Evolutionary conservation across 2,888 invertebrate genomes (phyloP).

Genomic region (Graphium colonna): DNA sequence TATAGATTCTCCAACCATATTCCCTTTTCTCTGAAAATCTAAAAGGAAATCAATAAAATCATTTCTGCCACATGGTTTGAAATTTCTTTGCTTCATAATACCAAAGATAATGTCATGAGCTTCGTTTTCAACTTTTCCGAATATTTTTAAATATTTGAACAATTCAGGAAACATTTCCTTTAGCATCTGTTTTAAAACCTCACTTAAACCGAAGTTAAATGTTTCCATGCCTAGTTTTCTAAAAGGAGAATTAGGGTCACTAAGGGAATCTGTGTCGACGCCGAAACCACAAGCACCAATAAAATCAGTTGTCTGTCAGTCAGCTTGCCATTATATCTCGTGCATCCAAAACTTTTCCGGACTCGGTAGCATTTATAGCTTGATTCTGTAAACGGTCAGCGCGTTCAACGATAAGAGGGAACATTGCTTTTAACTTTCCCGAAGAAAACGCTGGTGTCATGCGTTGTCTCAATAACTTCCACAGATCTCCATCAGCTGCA

Average conservation of each 20-base stretch:
- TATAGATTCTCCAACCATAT: conserved; percentile 42
- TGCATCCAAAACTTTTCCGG: conserved; percentile 3
- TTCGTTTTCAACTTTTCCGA: conserved; percentile 46
- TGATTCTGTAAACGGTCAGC: conserved; percentile 3
- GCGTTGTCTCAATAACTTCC: conserved; percentile 53
- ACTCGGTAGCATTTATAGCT: not conserved
- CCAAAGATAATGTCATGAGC: conserved; percentile 37
- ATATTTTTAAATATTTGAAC: conserved; percentile 38
- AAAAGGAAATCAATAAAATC: conserved; percentile 51
- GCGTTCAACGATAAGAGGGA: conserved; percentile 1
- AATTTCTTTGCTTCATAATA: conserved; percentile 40
- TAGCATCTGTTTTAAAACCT: conserved; percentile 33
- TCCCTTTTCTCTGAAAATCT: conserved; percentile 44
- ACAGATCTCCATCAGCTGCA: conserved; percentile 52
- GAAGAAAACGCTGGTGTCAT: conserved; percentile 54
- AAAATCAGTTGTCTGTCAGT: conserved; percentile 35
- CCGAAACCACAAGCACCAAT: conserved; percentile 39
- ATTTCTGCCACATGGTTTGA: conserved; percentile 34
- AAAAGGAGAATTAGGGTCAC: conserved; percentile 5
- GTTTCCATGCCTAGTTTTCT: conserved; percentile 32
- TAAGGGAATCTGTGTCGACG: conserved; percentile 29
- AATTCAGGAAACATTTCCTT: conserved; percentile 46
- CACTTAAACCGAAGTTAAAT: conserved; percentile 35
- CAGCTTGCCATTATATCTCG: conserved; percentile 11
- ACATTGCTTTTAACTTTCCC: no score